A percentile compares a stretch with the other conserved stretches of the same genome.
These are phyloP conservation scores for Clarias platycephalus DNA, from an alignment of 2,797 vertebrate species.

Conservation along the genomic window DNA sequence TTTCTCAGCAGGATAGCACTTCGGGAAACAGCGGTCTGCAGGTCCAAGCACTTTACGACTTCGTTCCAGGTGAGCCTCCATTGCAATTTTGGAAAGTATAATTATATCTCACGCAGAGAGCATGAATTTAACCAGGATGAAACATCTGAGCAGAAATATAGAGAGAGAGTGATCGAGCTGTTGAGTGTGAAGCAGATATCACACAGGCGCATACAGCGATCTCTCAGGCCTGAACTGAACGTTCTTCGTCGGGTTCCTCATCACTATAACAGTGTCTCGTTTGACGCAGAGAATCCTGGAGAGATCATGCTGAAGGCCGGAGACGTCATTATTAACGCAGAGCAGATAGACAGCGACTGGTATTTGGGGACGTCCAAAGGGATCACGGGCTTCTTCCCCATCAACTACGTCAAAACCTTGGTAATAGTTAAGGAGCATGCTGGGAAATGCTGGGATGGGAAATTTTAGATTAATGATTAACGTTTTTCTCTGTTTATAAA, in stretches of 20 bases:
- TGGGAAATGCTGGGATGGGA: neutral
- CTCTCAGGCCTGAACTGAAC: neutral
- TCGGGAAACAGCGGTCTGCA: constrained; percentile 66
- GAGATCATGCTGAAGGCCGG: constrained; percentile 86
- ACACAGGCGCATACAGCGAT: neutral
- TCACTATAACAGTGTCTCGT: neutral
- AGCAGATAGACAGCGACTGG: constrained; percentile 88
- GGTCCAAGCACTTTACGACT: constrained; percentile 85
- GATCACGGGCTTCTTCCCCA: constrained; percentile 85
- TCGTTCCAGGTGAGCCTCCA: constrained; percentile 69
- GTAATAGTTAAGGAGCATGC: constrained; percentile 57
- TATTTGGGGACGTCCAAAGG: constrained; percentile 85
- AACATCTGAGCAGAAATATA: neutral
- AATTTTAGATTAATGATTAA: neutral
- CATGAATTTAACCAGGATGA: neutral
- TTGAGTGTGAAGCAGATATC: neutral
- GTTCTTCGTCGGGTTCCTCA: neutral
- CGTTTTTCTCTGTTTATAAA: neutral
- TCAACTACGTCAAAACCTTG: constrained; percentile 80
- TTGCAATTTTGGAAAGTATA: neutral
- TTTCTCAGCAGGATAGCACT: constrained; percentile 53
- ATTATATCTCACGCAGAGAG: neutral
- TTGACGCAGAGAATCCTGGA: constrained; percentile 78
- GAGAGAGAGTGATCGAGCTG: neutral
- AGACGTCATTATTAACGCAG: constrained; percentile 83